Conservation (phyloP, 2,113 vertebrate species). For the Oxyura jamaicensis region DNA sequence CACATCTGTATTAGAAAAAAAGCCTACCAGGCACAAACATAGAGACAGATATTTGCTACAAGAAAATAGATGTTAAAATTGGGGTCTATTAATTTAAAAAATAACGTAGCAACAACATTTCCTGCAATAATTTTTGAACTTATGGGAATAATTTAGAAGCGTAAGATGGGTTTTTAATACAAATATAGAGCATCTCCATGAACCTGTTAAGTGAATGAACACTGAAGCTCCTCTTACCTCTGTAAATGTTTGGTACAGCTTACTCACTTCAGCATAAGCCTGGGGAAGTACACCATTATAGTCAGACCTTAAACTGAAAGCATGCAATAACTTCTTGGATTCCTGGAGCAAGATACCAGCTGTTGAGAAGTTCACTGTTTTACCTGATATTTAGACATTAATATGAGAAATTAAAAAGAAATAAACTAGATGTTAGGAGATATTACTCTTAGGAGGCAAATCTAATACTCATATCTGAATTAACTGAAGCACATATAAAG, state of each 20-base stretch:
- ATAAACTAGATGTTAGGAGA: background rate
- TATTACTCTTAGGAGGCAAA: background rate
- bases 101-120: background rate
- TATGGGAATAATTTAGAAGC: background rate
- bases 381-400: conserved; percentile 66
- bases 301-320: conserved; percentile 80
- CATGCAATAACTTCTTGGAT: conserved; percentile 79
- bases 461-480: background rate
- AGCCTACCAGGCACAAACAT: background rate
- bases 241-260: conserved; percentile 62
- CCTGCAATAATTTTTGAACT: background rate
- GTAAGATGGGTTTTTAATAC: background rate
- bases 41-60: background rate
- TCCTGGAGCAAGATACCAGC: conserved; percentile 68
- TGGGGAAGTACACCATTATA: conserved; percentile 76
- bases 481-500: background rate
- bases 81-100: background rate
- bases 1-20: background rate
- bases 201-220: background rate
- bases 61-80: background rate
- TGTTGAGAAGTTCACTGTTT: conserved; percentile 53
- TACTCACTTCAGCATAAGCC: conserved; percentile 74
- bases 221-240: conserved; percentile 74
- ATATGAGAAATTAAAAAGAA: background rate
- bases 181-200: accelerated